Base-by-base conservation (phyloP, 2,113 vertebrate species). In the Cephalopholis sonnerati region DNA sequence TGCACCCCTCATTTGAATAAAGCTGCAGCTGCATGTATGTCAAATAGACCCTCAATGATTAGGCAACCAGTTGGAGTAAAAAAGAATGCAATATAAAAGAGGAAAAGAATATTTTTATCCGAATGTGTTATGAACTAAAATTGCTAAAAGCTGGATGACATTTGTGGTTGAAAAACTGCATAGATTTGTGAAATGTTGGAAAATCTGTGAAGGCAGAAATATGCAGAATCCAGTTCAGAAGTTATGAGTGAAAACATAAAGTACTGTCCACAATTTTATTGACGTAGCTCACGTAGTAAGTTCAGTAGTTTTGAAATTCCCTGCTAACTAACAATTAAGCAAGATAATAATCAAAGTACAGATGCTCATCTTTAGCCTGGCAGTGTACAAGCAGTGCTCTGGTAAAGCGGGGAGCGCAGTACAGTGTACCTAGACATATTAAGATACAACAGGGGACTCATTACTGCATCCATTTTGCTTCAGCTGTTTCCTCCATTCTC, bases 391-490 rank as follows among this genome's bases (percentile, higher is more conserved):
- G 32, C 32, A 36, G 25, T 65, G 57, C 24, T 17, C 7, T 15
- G 50, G 17, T 69, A 57, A 77, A 72, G 73, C 36, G 74, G 72
- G 32, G 44, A 82, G 48, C 17, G 36, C 29, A 61, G 20, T 20
- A 53, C 58, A 65, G 22, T 78, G 24, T 27, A 77, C 41, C 69
- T 62, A 22, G 29, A 85, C 32, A 71, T 85, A 87, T 89, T 86
- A 90, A 89, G 75, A 80, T 74, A 85, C 73, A 88, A 83, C 84
- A 72, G 59, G 89, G 89, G 88, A 88, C 54, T 89, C 63, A 91
- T 91, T 93, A 85, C 68, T 75, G 22, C 70, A 81, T 89, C 73
- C 75, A 91, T 88, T 92, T 89, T 74, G 51, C 77, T 82, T 90
- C 71, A 70, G 58, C 83, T 86, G 58, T 85, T 87, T 87, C 77